phyloP scores from a whole-genome alignment of 2,888 invertebrate genomes.

The Antitype chi region DNA sequence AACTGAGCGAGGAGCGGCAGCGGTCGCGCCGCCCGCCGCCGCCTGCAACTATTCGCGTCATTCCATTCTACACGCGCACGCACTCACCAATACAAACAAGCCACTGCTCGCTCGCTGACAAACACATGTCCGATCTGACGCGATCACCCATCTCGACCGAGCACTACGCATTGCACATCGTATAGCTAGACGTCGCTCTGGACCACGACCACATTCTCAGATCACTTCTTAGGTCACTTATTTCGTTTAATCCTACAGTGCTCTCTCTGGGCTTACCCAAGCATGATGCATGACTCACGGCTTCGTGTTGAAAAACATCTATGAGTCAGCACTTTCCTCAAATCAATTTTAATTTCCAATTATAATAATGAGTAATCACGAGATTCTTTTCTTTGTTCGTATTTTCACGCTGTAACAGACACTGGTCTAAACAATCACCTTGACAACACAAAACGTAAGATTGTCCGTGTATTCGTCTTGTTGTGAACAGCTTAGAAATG shows the following conservation, averaged over 20 bases:
- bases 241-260: conserved; percentile 22
- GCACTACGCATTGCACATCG: conserved; percentile 68
- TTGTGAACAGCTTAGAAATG: conserved; percentile 32
- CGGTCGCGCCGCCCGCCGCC: conserved; percentile 74
- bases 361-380: conserved; percentile 40
- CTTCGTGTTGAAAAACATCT: conserved; percentile 46
- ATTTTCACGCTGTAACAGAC: conserved; percentile 1
- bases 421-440: conserved; percentile 13
- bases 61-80: conserved; percentile 86
- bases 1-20: conserved; percentile 78
- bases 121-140: conserved; percentile 77
- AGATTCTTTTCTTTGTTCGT: conserved; percentile 20
- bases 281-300: conserved; percentile 66
- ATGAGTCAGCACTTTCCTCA: conserved; percentile 70
- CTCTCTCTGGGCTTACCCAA: conserved; percentile 60
- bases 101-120: conserved; percentile 77
- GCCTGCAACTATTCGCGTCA: conserved; percentile 89
- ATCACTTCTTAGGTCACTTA: conserved; percentile 25
- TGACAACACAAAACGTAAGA: conserved; percentile 25
- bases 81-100: conserved; percentile 87
- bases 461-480: conserved; percentile 17
- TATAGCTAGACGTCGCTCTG: conserved; percentile 58
- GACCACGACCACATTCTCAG: conserved; percentile 34
- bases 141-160: conserved; percentile 71
- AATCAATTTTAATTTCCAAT: conserved; percentile 50